A percentile compares a stretch with the other conserved stretches of the same genome.
Evolutionary conservation across 1,140 invertebrate genomes (phyloP).

Genomic region (Leptopilina boulardi): DNA sequence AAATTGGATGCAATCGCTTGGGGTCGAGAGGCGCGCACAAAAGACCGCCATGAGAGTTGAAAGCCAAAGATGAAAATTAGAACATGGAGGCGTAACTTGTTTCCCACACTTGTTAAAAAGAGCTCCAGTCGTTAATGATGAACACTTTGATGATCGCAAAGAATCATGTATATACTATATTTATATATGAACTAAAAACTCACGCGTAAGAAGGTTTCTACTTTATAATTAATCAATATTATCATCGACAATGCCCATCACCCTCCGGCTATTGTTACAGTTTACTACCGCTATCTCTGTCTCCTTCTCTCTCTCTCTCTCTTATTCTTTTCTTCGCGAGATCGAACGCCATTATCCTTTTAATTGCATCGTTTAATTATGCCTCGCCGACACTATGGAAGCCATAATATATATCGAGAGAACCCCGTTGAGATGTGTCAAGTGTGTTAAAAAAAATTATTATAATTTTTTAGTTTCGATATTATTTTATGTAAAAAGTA

Average conservation of each 20-base stretch:
- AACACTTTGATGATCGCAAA: conserved; percentile 57
- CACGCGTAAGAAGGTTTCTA: conserved; percentile 52
- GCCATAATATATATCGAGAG: conserved; percentile 27
- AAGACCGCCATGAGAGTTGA: conserved; percentile 15
- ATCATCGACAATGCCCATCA: conserved; percentile 66
- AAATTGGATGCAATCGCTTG: conserved; percentile 23
- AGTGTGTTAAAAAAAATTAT: neutral
- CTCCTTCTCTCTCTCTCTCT: conserved; percentile 28
- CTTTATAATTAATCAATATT: conserved; percentile 71
- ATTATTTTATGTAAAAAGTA: no score
- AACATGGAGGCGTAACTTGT: conserved; percentile 42
- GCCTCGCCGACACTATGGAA: conserved; percentile 36
- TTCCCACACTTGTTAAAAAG: conserved; percentile 40
- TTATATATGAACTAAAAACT: neutral
- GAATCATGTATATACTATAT: conserved; percentile 29
- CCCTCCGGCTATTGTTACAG: conserved; percentile 63
- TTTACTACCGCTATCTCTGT: conserved; percentile 55
- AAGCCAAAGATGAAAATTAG: conserved; percentile 41
- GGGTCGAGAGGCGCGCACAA: neutral
- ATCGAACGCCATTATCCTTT: conserved; percentile 61
- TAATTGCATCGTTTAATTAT: conserved; percentile 66
- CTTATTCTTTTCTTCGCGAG: conserved; percentile 45
- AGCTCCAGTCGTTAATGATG: conserved; percentile 57
- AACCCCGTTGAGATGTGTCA: conserved; percentile 22
- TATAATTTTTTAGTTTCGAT: neutral